A percentile compares a stretch with the other conserved stretches of the same genome.
phyloP scores from a whole-genome alignment of 1,140 invertebrate genomes.

The Saccostrea echinata region DNA sequence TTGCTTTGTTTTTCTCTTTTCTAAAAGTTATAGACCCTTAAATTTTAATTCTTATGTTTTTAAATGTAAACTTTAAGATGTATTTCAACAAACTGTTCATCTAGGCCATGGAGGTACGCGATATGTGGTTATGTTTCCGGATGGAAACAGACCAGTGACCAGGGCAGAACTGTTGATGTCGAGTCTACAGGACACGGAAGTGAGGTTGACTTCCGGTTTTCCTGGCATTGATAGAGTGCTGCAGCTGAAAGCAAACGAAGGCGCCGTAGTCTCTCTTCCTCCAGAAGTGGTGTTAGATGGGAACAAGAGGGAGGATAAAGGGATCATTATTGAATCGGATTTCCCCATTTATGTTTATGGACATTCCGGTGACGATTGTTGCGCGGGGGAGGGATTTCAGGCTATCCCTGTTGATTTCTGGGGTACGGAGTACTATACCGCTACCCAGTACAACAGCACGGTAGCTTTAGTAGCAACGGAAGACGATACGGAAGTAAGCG shows the following conservation, averaged over 20 bases:
- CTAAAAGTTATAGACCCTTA: no score
- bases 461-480: slow-evolving; percentile 7
- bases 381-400: not conserved
- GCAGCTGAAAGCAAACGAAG: not conserved
- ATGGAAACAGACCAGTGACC: not conserved
- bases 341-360: not conserved
- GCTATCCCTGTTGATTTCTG: slow-evolving; percentile 7
- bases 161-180: not conserved
- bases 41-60: no score
- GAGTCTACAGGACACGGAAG: not conserved
- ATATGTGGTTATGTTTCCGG: slow-evolving; percentile 4
- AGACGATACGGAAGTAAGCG: not conserved
- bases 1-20: not conserved
- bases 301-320: not conserved
- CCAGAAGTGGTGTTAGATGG: not conserved
- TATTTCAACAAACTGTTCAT: not conserved
- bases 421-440: not conserved
- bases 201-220: not conserved
- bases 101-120: not conserved
- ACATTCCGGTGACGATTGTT: slow-evolving; percentile 12
- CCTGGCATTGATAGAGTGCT: not conserved
- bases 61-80: not conserved
- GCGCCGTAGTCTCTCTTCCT: not conserved
- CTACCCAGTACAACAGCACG: not conserved
- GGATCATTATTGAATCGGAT: slow-evolving; percentile 8